phyloP scores from a whole-genome alignment of 2,113 vertebrate species.

The Ornithorhynchus anatinus region DNA sequence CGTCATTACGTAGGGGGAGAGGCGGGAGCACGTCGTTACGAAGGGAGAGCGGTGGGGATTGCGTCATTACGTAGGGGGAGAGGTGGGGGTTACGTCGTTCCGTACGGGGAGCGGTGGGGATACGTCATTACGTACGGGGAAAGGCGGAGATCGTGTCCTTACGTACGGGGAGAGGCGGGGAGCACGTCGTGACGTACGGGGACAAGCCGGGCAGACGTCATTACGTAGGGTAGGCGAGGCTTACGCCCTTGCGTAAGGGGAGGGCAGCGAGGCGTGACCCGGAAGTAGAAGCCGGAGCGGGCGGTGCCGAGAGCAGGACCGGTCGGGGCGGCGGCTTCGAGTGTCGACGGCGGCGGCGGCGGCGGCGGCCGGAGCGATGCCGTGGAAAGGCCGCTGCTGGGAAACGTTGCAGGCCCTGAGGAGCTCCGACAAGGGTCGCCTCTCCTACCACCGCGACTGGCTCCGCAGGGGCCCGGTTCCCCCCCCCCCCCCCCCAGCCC shows the following conservation, averaged over 20 bases:
- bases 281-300: slow-evolving; percentile 30
- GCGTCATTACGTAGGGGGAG: too few relatives aligned
- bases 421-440: slow-evolving; percentile 68
- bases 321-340: accelerated
- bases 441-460: slow-evolving; percentile 67
- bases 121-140: too few relatives aligned
- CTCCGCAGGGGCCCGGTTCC: slow-evolving; percentile 63
- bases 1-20: too few relatives aligned
- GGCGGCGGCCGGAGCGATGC: background rate
- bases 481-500: accelerated
- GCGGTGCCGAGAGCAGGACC: slow-evolving; percentile 9
- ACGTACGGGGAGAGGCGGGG: too few relatives aligned
- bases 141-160: too few relatives aligned
- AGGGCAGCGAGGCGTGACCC: background rate
- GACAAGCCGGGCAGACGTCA: too few relatives aligned
- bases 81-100: too few relatives aligned
- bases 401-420: slow-evolving; percentile 70
- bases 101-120: too few relatives aligned
- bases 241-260: background rate
- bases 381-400: slow-evolving; percentile 62
- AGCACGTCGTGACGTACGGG: too few relatives aligned
- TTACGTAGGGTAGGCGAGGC: too few relatives aligned
- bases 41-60: too few relatives aligned
- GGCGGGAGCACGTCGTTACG: too few relatives aligned
- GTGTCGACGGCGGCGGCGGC: accelerated